Conservation (phyloP, 1,140 invertebrate genomes). For the Myzus persicae region DNA sequence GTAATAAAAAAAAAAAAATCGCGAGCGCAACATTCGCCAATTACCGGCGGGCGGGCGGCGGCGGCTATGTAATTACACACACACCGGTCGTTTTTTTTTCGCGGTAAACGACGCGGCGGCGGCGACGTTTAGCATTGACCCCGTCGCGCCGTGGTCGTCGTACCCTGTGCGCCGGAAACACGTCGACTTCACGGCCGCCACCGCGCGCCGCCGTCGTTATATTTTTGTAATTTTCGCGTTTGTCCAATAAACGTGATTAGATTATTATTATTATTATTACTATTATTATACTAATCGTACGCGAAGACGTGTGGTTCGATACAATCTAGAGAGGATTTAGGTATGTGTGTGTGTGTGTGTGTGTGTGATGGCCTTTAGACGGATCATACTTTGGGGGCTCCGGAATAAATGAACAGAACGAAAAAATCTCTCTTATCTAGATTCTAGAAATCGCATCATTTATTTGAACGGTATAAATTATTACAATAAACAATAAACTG, state of each 20-base stretch:
- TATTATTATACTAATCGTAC: not conserved
- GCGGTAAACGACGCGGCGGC: slow-evolving; percentile 6
- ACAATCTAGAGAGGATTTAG: not conserved
- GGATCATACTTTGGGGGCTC: too few species aligned
- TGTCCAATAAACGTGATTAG: not conserved
- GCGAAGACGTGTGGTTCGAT: not conserved
- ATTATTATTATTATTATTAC: not conserved
- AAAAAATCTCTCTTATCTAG: too few species aligned
- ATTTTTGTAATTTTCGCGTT: not conserved
- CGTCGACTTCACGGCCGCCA: not conserved
- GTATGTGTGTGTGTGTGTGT: too few species aligned
- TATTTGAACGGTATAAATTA: too few species aligned
- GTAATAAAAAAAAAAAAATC: not conserved
- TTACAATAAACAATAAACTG: too few species aligned
- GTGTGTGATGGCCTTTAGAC: too few species aligned
- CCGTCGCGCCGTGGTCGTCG: not conserved
- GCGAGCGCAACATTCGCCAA: not conserved
- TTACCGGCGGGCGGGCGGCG: not conserved
- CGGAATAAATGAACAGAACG: too few species aligned
- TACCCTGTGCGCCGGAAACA: not conserved
- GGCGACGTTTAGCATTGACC: not conserved
- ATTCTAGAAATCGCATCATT: too few species aligned
- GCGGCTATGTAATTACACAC: not conserved
- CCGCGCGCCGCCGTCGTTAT: not conserved
- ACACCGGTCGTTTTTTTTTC: not conserved